phyloP scores from a whole-genome alignment of 2,797 vertebrate genomes.

The Ctenochaetus hawaiiensis region DNA sequence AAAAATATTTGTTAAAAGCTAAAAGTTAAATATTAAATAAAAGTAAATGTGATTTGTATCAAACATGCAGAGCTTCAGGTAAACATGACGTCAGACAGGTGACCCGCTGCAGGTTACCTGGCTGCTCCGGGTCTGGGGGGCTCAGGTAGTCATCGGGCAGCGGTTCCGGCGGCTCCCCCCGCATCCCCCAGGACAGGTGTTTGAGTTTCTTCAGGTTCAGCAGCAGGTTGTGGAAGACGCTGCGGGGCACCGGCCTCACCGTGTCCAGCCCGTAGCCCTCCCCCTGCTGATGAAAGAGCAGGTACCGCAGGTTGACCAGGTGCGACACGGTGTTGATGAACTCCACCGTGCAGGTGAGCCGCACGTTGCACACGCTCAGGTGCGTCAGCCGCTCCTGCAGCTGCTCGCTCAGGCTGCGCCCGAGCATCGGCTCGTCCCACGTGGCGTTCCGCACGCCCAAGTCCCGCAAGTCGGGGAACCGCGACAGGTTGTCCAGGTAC shows the following conservation, averaged over 20 bases:
- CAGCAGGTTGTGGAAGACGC: constrained; percentile 66
- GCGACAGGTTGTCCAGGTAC: constrained; percentile 63
- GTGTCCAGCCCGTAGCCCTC: constrained; percentile 69
- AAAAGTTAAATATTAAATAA: no score
- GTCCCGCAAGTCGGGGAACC: constrained; percentile 53
- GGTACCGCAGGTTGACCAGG: constrained; percentile 66
- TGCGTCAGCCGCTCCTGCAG: constrained; percentile 61
- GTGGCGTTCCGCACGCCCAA: constrained; percentile 67
- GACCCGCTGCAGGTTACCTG: constrained; percentile 28
- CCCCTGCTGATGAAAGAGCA: constrained; percentile 74
- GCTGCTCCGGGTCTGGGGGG: constrained; percentile 54
- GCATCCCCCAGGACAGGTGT: constrained; percentile 78
- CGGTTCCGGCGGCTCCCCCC: constrained; percentile 64
- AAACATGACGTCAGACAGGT: background rate
- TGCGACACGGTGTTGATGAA: constrained; percentile 55
- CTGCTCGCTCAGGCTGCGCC: constrained; percentile 31
- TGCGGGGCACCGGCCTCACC: constrained; percentile 65
- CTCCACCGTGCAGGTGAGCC: constrained; percentile 57
- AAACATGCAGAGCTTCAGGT: background rate
- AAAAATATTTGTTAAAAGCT: no score
- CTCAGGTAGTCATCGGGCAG: constrained; percentile 73
- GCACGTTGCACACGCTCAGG: constrained; percentile 76
- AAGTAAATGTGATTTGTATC: no score
- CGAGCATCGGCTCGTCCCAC: constrained; percentile 65
- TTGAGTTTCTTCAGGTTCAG: constrained; percentile 58